Percentiles rank a stretch among this genome's conserved stretches.
These are phyloP conservation scores for Eumacrocentrus americanus DNA, from an alignment of 2,888 invertebrate species.

Conservation along the genomic window DNA sequence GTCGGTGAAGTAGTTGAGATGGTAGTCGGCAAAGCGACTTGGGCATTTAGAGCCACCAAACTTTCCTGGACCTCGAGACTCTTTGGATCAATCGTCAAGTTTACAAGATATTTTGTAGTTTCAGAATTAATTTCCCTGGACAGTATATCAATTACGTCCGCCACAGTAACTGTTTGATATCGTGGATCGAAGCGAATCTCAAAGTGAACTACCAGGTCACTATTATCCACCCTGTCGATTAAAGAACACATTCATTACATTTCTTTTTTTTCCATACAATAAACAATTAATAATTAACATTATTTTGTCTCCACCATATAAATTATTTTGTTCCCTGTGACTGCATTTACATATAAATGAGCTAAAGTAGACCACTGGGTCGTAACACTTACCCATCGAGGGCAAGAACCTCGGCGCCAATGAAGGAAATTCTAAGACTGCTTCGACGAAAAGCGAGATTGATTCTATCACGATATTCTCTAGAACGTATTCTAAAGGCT, in stretches of 20 bases:
- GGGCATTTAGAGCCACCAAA: slow-evolving; percentile 55
- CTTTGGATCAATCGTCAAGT: slow-evolving; percentile 70
- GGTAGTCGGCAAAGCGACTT: slow-evolving; percentile 56
- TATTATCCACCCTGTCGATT: slow-evolving; percentile 67
- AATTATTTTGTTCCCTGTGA: not conserved
- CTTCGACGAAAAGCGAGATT: slow-evolving; percentile 78
- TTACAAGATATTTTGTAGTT: slow-evolving; percentile 68
- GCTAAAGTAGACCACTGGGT: slow-evolving; percentile 16
- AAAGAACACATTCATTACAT: not conserved
- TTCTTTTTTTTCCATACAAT: not conserved
- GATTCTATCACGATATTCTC: slow-evolving; percentile 77
- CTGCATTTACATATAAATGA: not conserved
- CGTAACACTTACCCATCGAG: slow-evolving; percentile 75
- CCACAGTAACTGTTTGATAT: slow-evolving; percentile 68
- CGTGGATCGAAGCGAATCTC: slow-evolving; percentile 85
- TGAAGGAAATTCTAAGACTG: slow-evolving; percentile 75
- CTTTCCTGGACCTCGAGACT: slow-evolving; percentile 72
- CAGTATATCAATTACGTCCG: slow-evolving; percentile 72
- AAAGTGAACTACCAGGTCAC: slow-evolving; percentile 82
- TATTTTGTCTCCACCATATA: too few relatives aligned
- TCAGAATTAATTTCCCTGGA: slow-evolving; percentile 69
- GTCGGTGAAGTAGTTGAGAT: slow-evolving; percentile 53
- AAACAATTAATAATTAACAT: not conserved
- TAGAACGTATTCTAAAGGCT: slow-evolving; percentile 75
- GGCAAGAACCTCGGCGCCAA: slow-evolving; percentile 81